phyloP scores from a whole-genome alignment of 2,888 invertebrate species.

The Eristalis tenax region DNA sequence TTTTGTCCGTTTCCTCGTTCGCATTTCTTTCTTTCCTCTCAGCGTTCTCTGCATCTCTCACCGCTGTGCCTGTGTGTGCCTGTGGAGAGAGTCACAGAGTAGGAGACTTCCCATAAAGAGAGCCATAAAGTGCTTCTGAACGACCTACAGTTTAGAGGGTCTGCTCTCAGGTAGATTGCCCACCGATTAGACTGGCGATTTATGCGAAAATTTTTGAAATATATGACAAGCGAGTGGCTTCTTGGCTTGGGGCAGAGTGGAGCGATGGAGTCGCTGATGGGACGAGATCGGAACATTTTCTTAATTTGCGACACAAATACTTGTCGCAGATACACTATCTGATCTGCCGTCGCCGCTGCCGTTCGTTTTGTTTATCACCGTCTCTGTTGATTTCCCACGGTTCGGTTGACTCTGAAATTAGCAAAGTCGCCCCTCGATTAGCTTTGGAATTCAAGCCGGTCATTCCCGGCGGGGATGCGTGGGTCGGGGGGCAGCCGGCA shows the following conservation, averaged over 20 bases:
- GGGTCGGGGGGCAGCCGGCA: not conserved
- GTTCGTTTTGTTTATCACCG: constrained; percentile 42
- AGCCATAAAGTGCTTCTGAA: constrained; percentile 29
- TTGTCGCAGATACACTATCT: constrained; percentile 31
- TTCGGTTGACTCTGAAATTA: constrained; percentile 50
- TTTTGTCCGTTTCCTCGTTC: constrained; percentile 12
- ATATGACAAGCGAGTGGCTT: constrained; percentile 48
- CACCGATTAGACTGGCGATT: constrained; percentile 8
- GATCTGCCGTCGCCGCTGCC: constrained; percentile 36
- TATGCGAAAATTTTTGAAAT: constrained; percentile 35
- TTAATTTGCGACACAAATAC: constrained; percentile 1
- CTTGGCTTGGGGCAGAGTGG: constrained; percentile 26
- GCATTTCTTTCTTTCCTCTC: constrained; percentile 28
- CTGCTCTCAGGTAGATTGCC: not conserved
- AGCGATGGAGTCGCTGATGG: constrained; percentile 7
- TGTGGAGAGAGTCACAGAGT: not conserved
- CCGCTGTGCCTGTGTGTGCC: not conserved
- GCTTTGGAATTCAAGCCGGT: constrained; percentile 8
- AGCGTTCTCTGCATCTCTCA: not conserved
- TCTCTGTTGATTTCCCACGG: constrained; percentile 64
- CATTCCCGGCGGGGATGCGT: not conserved
- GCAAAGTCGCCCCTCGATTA: constrained; percentile 23
- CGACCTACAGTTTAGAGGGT: constrained; percentile 41
- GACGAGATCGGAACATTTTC: constrained; percentile 2
- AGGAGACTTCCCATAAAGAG: constrained; percentile 41